Evolutionary conservation across 2,113 vertebrate species (phyloP), one percentile per base, ranked within the genome.

Genomic region (Oxygymnocypris stewartii): DNA sequence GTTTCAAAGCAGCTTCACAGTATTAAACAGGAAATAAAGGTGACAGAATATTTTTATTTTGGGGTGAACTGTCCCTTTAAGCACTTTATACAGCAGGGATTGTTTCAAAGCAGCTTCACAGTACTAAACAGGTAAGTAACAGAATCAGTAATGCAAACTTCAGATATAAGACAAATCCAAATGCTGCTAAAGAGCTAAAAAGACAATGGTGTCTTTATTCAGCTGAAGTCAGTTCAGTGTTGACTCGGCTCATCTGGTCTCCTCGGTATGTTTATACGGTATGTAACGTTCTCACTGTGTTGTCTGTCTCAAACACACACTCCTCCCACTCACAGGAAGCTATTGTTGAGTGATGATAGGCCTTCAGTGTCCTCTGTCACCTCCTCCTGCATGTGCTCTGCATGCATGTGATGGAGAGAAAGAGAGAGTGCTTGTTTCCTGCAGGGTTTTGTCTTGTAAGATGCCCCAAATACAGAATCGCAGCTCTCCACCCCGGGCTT

Each of bases 321-420:
- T 31, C 20, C 20, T 79, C 76, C 73, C 69, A 85, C 31, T 42
- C 57, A 85, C 31, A 42, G 49, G 12, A 37, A 79, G 63, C 12
- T 80, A 57, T 73, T 80, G 49, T 73, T 28, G 63, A 86, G 31
- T 20, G 79, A 65, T 31, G 59, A 57, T 23, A 59, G 77, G n/a
- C 54, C 35, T 80, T 20, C 18, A 57, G 63, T 83, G 63, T 71
- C 4, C 18, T 47, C 57, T 69, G 76, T 79, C 76, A 79, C 23
- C 73, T 65, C 8, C 18, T 20, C 63, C 4, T 49, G 51, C 75
- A 14, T 47, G 65, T 57, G 54, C 35, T 13, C 6, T 71, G 42
- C 51, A 47, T 85, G 74, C 18, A 10, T 85, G 61, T 85, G 61
- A 31, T 13, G 10, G 8, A 82, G 28, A 82, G 23, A 87, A 79